phyloP scores from a whole-genome alignment of 2,888 invertebrate genomes.

The Eupithecia subumbrata region DNA sequence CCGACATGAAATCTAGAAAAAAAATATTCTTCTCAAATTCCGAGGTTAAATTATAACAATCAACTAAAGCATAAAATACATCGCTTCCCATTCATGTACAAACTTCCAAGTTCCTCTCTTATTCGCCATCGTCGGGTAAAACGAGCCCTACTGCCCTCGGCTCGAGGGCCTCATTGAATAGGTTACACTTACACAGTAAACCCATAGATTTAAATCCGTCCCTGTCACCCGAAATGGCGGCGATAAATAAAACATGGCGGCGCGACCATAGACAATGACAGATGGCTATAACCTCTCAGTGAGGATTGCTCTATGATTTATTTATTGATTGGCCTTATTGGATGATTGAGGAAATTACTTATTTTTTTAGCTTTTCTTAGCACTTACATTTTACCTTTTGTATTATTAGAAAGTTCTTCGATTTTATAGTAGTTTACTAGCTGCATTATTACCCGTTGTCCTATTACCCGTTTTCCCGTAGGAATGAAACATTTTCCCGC shows the following conservation, averaged over 20 bases:
- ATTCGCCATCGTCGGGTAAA: not conserved
- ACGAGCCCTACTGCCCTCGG: not conserved
- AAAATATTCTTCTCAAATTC: not conserved
- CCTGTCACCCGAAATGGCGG: conserved; percentile 37
- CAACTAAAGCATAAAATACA: not conserved
- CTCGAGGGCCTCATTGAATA: conserved; percentile 13
- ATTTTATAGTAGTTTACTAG: not conserved
- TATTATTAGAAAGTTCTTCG: not conserved
- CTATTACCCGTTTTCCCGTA: too few relatives aligned
- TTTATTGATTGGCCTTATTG: conserved; percentile 32
- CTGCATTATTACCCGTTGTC: too few relatives aligned
- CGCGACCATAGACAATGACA: conserved; percentile 45
- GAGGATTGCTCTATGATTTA: conserved; percentile 34
- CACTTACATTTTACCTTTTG: not conserved
- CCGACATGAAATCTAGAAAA: too few relatives aligned
- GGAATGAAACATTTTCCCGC: too few relatives aligned
- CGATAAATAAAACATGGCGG: conserved; percentile 43
- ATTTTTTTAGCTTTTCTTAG: not conserved
- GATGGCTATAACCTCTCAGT: conserved; percentile 43
- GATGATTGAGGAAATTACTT: conserved; percentile 14
- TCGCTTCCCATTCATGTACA: not conserved
- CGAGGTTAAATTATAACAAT: not conserved
- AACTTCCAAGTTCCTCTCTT: not conserved
- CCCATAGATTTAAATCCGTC: conserved; percentile 30
- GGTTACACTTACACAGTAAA: conserved; percentile 24